Evolutionary conservation across 2,888 invertebrate species (phyloP).

Genomic region (Pristionchus entomophagus): DNA sequence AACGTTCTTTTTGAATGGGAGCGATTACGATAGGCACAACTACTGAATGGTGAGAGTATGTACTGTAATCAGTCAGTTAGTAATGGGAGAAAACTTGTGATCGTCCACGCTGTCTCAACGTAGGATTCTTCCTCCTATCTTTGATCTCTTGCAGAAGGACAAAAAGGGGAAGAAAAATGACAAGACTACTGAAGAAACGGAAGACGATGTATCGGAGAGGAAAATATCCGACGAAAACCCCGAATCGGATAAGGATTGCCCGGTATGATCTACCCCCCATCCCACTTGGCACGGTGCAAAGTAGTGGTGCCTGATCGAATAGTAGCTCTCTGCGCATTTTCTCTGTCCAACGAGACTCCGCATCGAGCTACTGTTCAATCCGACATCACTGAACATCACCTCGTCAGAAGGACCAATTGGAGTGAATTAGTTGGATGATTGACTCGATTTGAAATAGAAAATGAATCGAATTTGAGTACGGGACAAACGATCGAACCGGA

Average conservation of each 20-base stretch:
- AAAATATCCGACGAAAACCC: background rate
- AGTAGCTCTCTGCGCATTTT: no score
- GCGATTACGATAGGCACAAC: no score
- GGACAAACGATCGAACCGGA: slow-evolving; percentile 6
- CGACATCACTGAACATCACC: no score
- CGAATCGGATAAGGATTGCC: slow-evolving; percentile 13
- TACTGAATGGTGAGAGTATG: no score
- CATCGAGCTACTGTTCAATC: no score
- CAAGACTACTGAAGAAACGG: background rate
- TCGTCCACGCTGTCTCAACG: no score
- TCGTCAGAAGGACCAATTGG: slow-evolving; percentile 3
- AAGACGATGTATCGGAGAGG: background rate
- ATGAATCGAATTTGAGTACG: background rate
- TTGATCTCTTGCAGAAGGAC: slow-evolving; percentile 26
- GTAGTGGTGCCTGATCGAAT: no score
- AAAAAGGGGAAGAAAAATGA: slow-evolving; percentile 18
- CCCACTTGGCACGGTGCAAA: background rate
- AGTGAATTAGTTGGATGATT: background rate
- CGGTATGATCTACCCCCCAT: background rate
- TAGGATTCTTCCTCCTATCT: no score
- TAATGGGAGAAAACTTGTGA: no score
- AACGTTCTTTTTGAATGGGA: no score
- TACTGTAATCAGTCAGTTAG: no score
- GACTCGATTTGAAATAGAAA: background rate
- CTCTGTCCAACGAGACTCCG: no score